Percentiles rank a stretch among this genome's conserved stretches.
phyloP scores from a whole-genome alignment of 2,797 vertebrate species.

The Ctenochaetus hawaiiensis region DNA sequence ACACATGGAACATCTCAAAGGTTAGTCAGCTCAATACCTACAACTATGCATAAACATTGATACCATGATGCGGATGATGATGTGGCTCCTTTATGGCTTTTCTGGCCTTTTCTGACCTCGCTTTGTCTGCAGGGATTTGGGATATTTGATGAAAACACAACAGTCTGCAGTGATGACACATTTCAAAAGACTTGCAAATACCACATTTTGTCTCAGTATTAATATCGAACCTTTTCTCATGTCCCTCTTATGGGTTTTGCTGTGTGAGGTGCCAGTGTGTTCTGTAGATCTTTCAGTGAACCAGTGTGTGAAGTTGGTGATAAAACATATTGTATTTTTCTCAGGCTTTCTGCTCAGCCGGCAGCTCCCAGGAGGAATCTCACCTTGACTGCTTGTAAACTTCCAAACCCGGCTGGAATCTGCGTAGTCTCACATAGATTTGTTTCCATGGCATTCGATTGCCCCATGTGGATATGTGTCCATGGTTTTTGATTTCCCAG shows the following conservation, averaged over 20 bases:
- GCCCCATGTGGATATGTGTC: constrained; percentile 76
- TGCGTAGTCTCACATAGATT: constrained; percentile 64
- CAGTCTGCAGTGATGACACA: constrained; percentile 15
- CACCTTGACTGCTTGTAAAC: constrained; percentile 57
- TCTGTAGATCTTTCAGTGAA: constrained; percentile 26
- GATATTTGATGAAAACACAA: constrained; percentile 25
- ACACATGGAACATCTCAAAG: background rate
- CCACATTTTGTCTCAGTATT: constrained; percentile 13
- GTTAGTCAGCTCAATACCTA: constrained; percentile 12
- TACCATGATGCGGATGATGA: background rate
- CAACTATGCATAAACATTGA: background rate
- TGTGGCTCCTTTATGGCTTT: constrained; percentile 10
- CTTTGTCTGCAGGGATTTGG: constrained; percentile 9
- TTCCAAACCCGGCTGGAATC: constrained; percentile 50
- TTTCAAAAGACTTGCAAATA: constrained; percentile 35
- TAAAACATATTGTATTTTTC: constrained; percentile 38
- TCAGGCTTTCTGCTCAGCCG: constrained; percentile 34
- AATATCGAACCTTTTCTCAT: constrained; percentile 14
- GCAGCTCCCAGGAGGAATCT: constrained; percentile 51
- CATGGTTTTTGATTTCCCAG: constrained; percentile 73
- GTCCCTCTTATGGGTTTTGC: background rate
- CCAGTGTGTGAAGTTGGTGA: constrained; percentile 20
- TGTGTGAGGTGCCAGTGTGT: background rate
- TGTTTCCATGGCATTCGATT: constrained; percentile 73
- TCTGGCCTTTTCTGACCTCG: constrained; percentile 25